Conservation (phyloP, 2,113 vertebrate genomes). For the Emydura subglobosa region DNA sequence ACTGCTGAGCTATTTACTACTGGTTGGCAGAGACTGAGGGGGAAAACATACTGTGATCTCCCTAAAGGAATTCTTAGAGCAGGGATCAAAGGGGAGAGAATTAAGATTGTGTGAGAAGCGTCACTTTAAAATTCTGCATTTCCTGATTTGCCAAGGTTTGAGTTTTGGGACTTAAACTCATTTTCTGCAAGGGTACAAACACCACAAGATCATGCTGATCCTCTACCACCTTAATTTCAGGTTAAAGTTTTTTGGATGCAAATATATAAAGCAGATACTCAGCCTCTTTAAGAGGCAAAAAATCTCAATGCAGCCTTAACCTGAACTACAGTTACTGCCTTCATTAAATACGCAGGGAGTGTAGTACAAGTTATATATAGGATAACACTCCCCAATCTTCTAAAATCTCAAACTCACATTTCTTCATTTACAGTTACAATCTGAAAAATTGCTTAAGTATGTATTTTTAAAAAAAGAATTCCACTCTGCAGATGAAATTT, state of each 20-base stretch:
- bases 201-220: not conserved
- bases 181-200: not conserved
- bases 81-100: not conserved
- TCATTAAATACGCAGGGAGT: no score
- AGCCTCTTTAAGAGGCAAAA: not conserved
- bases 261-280: no score
- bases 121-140: not conserved
- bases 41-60: not conserved
- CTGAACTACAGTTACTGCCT: not conserved
- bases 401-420: no score
- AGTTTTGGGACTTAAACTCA: not conserved
- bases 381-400: no score
- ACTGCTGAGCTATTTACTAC: not conserved
- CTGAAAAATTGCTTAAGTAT: no score
- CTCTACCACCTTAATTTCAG: not conserved
- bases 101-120: rapidly evolving
- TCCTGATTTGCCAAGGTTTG: not conserved
- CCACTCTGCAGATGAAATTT: not conserved
- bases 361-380: no score
- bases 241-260: not conserved
- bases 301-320: not conserved
- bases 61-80: not conserved
- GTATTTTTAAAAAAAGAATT: no score
- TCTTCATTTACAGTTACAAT: no score
- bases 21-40: not conserved